phyloP scores from a whole-genome alignment of 2,888 invertebrate genomes.

The Serripes groenlandicus region DNA sequence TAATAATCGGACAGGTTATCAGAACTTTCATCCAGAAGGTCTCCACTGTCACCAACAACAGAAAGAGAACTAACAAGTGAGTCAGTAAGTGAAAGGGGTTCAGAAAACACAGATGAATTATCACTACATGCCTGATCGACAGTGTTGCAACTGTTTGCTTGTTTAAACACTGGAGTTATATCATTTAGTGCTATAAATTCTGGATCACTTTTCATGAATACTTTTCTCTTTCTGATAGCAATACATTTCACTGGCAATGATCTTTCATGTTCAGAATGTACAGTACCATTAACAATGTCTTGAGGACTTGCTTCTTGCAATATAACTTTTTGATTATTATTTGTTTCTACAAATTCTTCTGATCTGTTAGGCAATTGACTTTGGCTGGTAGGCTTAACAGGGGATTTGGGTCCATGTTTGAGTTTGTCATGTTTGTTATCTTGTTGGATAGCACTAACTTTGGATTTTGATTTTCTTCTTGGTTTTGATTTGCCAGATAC shows the following conservation, averaged over 20 bases:
- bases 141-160: neutral
- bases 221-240: neutral
- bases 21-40: neutral
- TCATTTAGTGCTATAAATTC: neutral
- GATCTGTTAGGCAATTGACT: too few species aligned
- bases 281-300: too few species aligned
- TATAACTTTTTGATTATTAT: too few species aligned
- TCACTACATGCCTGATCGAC: neutral
- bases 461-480: too few species aligned
- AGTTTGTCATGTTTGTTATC: too few species aligned
- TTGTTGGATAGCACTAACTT: too few species aligned
- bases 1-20: neutral
- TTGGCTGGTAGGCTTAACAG: too few species aligned
- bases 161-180: neutral
- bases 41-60: neutral
- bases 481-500: too few species aligned
- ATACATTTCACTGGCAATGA: neutral
- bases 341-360: too few species aligned
- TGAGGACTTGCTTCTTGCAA: too few species aligned
- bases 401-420: too few species aligned
- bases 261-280: too few species aligned
- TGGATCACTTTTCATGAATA: neutral
- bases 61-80: neutral
- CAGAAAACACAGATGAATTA: neutral
- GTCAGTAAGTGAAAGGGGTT: neutral